phyloP scores from a whole-genome alignment of 2,888 invertebrate genomes.

The Lutraria lutraria region DNA sequence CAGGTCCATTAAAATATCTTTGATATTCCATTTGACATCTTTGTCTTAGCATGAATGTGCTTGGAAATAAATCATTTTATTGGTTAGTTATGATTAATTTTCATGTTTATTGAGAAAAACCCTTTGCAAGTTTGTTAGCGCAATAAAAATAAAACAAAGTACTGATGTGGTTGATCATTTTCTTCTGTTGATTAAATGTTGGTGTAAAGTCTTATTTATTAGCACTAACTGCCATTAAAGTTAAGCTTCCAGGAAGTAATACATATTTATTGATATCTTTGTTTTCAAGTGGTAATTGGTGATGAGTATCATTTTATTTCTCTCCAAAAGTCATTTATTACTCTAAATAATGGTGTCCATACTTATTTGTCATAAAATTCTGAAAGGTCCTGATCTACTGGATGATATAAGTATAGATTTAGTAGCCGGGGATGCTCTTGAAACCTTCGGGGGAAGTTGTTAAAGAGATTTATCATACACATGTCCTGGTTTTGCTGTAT shows the following conservation, averaged over 20 bases:
- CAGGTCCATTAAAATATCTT: not conserved
- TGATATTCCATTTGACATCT: not conserved
- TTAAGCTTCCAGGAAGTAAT: not conserved
- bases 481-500: too few species aligned
- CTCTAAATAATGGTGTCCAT: not conserved
- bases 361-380: not conserved
- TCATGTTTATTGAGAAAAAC: not conserved
- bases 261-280: conserved; percentile 7
- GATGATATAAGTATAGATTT: too few species aligned
- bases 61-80: not conserved
- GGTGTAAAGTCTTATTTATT: not conserved
- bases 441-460: not conserved
- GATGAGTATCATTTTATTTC: conserved; percentile 8
- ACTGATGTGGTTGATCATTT: not conserved
- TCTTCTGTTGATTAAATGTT: not conserved
- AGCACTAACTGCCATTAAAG: not conserved
- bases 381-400: too few species aligned
- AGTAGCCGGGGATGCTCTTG: not conserved
- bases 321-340: not conserved
- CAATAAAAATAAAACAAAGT: not conserved
- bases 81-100: not conserved
- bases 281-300: not conserved
- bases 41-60: not conserved
- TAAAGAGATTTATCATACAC: not conserved
- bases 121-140: not conserved